Evolutionary conservation across 1,140 invertebrate species (phyloP), one percentile per base, ranked within the genome.

Genomic region (Hylaeus anthracinus): DNA sequence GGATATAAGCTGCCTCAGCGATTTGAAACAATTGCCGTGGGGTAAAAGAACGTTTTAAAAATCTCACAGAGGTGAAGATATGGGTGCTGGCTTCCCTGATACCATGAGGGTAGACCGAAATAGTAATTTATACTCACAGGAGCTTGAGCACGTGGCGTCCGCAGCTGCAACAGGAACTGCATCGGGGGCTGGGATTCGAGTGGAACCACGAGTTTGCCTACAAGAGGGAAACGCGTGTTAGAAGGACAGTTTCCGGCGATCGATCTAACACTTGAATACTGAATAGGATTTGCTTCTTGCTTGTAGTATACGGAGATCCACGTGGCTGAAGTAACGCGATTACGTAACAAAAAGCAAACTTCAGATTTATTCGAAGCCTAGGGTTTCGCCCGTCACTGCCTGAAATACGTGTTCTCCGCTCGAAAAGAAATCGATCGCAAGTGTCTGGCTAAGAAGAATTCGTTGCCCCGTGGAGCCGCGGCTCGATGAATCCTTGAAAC

Each of bases 401-500:
- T 26, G 26, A 26, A 26, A 26, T 26, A 26, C 26, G 26, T 26
- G 26, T 26, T 48, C 45, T 3, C 3, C 12, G 53, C 2, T 55
- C 8, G 9, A 15, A 10, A 9, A 5, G 5, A 12, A 53, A 8
- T 64, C 15, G 14, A 41, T 48, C 1, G 26, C 1, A 45, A 73
- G 41, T 41, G 5, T 48, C 8, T 43, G 51, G 39, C 55, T 5
- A 14, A 8, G 15, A 51, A 51, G 56, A n/a, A 53, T 56, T 3
- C 39, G 53, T 66, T 15, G 61, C 37, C 26, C 10, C 53, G 9
- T 64, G 60, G 26, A 69, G 51, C 9, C 39, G n/a, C 14, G 2
- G 41, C 45, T 79, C 61, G 61, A 39, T 8, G 41, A 58, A 73
- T 72, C 77, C 77, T 79, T 79, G 77, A 79, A 79, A 79, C 65